These are phyloP conservation scores for Drosophila kanapiae DNA, from an alignment of 1,140 invertebrate genomes.

Conservation along the genomic window DNA sequence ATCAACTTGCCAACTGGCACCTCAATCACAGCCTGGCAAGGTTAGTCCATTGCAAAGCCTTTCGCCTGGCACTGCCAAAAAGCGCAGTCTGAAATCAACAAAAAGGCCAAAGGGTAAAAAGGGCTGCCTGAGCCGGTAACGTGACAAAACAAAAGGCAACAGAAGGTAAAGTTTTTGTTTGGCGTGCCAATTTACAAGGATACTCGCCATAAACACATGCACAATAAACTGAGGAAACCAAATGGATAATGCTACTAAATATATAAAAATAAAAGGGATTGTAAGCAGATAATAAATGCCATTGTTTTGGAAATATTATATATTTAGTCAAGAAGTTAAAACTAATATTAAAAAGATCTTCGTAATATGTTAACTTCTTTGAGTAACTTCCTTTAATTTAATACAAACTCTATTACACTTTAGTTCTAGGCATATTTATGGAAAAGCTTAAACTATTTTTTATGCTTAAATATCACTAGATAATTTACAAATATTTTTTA, in stretches of 20 bases:
- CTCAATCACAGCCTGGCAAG: slow-evolving; percentile 56
- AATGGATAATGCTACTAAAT: no score
- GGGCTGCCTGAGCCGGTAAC: slow-evolving; percentile 16
- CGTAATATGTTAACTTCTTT: no score
- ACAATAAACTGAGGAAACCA: slow-evolving; percentile 7
- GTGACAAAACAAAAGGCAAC: slow-evolving; percentile 52
- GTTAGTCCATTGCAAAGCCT: slow-evolving; percentile 33
- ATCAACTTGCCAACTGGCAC: slow-evolving; percentile 57
- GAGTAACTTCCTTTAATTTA: no score
- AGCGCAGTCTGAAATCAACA: slow-evolving; percentile 43
- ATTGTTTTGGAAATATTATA: background rate
- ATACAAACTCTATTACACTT: no score
- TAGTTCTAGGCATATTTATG: no score
- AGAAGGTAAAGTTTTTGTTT: slow-evolving; percentile 51
- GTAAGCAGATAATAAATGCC: background rate
- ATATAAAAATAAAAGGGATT: no score
- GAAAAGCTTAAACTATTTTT: no score
- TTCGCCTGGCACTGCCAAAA: slow-evolving; percentile 47
- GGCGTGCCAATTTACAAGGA: slow-evolving; percentile 59
- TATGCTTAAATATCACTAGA: no score
- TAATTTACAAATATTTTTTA: no score
- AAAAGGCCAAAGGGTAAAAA: background rate
- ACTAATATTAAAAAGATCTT: background rate
- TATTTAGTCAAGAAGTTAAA: no score
- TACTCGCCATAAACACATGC: slow-evolving; percentile 29